These are phyloP conservation scores for Simalia tracyae DNA, from an alignment of 2,797 vertebrate genomes.

Conservation along the genomic window DNA sequence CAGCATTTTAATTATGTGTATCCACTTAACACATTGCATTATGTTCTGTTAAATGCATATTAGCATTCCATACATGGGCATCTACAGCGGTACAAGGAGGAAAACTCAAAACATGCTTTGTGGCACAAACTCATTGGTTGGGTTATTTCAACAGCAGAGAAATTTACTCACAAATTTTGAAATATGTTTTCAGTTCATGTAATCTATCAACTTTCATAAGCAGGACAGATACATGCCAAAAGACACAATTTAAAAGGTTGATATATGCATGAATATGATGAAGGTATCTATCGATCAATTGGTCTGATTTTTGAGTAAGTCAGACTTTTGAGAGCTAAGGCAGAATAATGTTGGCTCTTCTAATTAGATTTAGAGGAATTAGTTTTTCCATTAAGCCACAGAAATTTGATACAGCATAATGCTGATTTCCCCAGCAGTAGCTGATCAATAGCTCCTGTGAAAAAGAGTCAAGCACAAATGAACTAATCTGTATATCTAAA, in stretches of 20 bases:
- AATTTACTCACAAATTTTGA: neutral
- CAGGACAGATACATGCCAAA: neutral
- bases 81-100: neutral
- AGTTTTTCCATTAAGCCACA: conserved; percentile 68
- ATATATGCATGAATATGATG: neutral
- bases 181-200: neutral
- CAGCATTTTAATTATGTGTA: neutral
- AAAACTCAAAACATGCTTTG: neutral
- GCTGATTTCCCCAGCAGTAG: conserved; percentile 62
- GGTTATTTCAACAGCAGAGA: neutral
- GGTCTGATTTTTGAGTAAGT: neutral
- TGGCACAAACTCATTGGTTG: neutral
- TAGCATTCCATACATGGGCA: neutral
- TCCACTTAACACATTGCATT: neutral
- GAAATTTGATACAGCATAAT: conserved; percentile 69
- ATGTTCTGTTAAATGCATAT: neutral
- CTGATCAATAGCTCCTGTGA: conserved; percentile 65
- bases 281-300: neutral
- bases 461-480: conserved; percentile 59
- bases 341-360: conserved; percentile 55
- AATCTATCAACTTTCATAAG: neutral
- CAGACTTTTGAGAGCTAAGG: conserved; percentile 41
- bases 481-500: conserved; percentile 68
- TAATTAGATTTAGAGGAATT: conserved; percentile 74
- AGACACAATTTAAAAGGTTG: neutral